These are phyloP conservation scores for Drosophila nasuta DNA, from an alignment of 1,140 invertebrate genomes.

Conservation along the genomic window DNA sequence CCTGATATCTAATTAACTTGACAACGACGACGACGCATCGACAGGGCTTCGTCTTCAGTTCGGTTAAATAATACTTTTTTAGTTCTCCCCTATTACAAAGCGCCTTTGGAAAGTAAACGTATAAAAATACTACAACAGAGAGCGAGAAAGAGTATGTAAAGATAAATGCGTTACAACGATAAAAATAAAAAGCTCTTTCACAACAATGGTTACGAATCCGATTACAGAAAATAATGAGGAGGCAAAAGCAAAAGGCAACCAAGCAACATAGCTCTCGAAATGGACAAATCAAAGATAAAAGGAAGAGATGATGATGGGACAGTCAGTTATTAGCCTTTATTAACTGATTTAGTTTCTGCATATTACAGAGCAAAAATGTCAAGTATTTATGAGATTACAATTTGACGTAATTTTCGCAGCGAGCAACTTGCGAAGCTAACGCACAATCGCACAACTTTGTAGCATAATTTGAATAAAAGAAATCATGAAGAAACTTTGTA, in stretches of 20 bases:
- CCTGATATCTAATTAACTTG: constrained; percentile 6
- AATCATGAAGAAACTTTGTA: too few species aligned
- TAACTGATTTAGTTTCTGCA: neutral
- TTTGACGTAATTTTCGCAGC: too few species aligned
- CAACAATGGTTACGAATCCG: constrained; percentile 5
- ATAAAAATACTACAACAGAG: neutral
- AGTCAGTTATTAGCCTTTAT: neutral
- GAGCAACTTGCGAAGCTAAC: too few species aligned
- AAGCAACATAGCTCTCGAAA: neutral
- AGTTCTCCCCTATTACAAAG: neutral
- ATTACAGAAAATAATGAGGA: neutral
- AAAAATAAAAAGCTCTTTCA: constrained; percentile 2
- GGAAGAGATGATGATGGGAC: neutral
- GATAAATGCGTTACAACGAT: constrained; percentile 1
- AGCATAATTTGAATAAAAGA: too few species aligned
- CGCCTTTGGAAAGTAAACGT: neutral
- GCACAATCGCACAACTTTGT: too few species aligned
- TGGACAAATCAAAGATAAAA: neutral
- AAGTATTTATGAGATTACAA: too few species aligned
- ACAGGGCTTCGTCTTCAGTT: neutral
- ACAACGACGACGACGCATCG: neutral
- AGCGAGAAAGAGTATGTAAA: neutral
- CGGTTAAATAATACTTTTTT: neutral
- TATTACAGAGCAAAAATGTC: too few species aligned
- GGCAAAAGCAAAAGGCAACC: too few species aligned